These are phyloP conservation scores for Papilio dardanus DNA, from an alignment of 1,140 invertebrate genomes.

Conservation along the genomic window DNA sequence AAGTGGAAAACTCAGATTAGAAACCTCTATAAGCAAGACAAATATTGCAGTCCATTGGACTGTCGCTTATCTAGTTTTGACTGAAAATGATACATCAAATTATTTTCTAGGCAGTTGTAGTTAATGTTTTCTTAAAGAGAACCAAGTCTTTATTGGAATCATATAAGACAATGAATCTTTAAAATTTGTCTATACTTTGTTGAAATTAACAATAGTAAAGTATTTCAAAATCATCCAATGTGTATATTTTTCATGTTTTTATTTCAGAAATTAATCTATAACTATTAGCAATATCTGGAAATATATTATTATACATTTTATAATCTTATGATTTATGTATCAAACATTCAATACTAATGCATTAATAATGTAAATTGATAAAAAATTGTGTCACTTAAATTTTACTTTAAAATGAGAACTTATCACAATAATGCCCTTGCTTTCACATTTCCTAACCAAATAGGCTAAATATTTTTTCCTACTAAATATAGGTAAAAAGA, in stretches of 20 bases:
- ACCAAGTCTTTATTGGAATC: too few species aligned
- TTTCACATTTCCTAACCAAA: slow-evolving; percentile 42
- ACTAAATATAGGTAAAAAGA: slow-evolving; percentile 25
- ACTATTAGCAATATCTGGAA: neutral
- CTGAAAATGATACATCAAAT: too few species aligned
- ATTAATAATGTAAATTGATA: slow-evolving; percentile 24
- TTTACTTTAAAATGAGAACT: slow-evolving; percentile 19
- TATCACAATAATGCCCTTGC: slow-evolving; percentile 41
- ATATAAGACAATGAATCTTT: too few species aligned
- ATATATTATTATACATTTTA: neutral
- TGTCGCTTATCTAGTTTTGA: too few species aligned
- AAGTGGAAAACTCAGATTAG: too few species aligned
- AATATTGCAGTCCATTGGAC: too few species aligned
- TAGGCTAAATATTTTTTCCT: slow-evolving; percentile 35
- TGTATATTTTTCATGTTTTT: neutral
- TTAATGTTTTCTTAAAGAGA: too few species aligned
- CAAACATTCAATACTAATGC: slow-evolving; percentile 11
- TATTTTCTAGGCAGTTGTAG: too few species aligned
- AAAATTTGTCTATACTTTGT: too few species aligned
- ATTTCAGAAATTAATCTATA: neutral
- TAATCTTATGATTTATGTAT: neutral
- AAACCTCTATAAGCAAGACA: too few species aligned
- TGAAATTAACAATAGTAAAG: too few species aligned
- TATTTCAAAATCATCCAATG: too few species aligned
- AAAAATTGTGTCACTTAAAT: neutral